These are phyloP conservation scores for Tragelaphus imberbis DNA, from an alignment of 2,113 vertebrate species.

Conservation along the genomic window DNA sequence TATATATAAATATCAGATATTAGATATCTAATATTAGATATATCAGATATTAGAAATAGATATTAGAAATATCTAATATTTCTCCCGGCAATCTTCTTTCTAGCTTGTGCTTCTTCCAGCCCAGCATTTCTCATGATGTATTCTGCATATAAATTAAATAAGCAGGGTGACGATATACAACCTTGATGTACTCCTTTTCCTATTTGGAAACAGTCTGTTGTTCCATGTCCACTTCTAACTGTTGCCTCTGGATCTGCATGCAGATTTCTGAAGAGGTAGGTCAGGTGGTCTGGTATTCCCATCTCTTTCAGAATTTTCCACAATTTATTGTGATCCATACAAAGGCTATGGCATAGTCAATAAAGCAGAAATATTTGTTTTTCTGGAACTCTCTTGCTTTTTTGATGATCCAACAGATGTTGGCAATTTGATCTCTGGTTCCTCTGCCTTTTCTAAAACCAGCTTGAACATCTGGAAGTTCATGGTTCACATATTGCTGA, in stretches of 20 bases:
- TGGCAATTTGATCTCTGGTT: no score
- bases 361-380: no score
- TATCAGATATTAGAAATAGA: no score
- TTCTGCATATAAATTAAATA: not conserved
- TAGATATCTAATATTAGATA: no score
- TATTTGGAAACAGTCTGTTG: not conserved
- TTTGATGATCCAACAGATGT: accelerated
- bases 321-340: not conserved
- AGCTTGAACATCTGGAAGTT: no score
- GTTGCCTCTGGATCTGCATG: not conserved
- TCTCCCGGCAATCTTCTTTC: not conserved
- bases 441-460: no score
- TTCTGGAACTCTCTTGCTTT: no score
- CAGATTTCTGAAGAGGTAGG: not conserved
- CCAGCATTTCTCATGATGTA: not conserved
- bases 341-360: no score
- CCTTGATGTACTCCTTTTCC: not conserved
- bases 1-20: no score
- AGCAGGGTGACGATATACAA: not conserved
- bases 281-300: not conserved
- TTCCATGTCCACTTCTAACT: not conserved
- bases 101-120: not conserved
- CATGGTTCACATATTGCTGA: no score
- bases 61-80: no score
- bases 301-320: not conserved